Conservation (phyloP, 2,888 invertebrate species). For the Dolomedes plantarius region DNA sequence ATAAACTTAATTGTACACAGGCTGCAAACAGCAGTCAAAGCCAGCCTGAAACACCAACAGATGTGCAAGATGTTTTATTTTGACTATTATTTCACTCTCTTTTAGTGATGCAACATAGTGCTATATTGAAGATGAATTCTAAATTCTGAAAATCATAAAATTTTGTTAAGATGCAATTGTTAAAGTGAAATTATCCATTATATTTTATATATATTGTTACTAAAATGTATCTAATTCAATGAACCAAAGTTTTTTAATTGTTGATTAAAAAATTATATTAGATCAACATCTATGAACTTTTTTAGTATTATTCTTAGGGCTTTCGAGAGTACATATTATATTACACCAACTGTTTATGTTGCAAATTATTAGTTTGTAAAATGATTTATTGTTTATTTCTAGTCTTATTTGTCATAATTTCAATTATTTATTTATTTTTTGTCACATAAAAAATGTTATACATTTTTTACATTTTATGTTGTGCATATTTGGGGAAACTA, state of each 20-base stretch:
- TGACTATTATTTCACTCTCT: constrained; percentile 17
- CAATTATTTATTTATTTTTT: neutral
- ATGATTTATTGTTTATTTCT: neutral
- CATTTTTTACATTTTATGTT: no score
- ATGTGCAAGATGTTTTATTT: constrained; percentile 61
- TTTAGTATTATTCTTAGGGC: no score
- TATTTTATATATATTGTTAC: neutral
- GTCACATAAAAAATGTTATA: no score
- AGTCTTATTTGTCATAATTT: constrained; percentile 1
- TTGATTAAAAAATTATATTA: neutral
- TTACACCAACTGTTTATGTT: neutral
- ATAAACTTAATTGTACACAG: constrained; percentile 50
- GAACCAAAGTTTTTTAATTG: constrained; percentile 1
- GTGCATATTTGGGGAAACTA: no score
- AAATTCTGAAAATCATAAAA: neutral
- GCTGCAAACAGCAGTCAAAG: constrained; percentile 33
- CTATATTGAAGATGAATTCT: no score
- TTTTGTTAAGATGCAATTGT: neutral
- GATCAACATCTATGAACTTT: neutral
- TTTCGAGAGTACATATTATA: neutral
- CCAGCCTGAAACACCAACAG: constrained; percentile 42
- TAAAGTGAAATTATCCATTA: neutral
- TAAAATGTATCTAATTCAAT: neutral
- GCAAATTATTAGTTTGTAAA: constrained; percentile 7
- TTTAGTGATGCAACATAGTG: no score